Percentiles rank a stretch among this genome's conserved stretches.
Evolutionary conservation across 2,888 invertebrate genomes (phyloP).

Genomic region (Blastobasis adustella): DNA sequence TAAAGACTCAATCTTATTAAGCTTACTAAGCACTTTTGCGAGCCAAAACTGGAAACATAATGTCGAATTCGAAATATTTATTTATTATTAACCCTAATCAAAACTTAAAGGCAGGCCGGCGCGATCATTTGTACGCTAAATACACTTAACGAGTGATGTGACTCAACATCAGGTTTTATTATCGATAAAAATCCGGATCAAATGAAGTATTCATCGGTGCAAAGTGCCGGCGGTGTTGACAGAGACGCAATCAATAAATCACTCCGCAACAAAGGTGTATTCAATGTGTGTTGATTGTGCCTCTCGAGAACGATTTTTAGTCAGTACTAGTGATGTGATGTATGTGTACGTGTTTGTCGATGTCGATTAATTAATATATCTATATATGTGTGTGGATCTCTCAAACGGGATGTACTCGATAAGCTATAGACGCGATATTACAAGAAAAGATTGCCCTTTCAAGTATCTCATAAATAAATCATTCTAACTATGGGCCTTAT

Average conservation of each 20-base stretch:
- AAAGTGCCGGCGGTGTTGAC: constrained; percentile 67
- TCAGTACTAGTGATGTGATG: constrained; percentile 41
- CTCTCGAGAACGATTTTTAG: constrained; percentile 66
- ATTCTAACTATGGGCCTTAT: too few relatives aligned
- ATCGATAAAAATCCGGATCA: constrained; percentile 74
- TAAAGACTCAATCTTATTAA: background rate
- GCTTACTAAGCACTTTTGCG: too few relatives aligned
- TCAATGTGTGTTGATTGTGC: constrained; percentile 75
- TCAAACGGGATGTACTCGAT: too few relatives aligned
- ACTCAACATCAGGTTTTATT: constrained; percentile 61
- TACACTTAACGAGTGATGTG: constrained; percentile 68
- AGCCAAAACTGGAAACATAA: background rate
- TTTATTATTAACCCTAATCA: constrained; percentile 28
- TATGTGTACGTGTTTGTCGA: constrained; percentile 2
- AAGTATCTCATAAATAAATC: too few relatives aligned
- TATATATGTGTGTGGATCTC: too few relatives aligned
- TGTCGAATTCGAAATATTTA: constrained; percentile 8
- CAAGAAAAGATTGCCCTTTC: too few relatives aligned
- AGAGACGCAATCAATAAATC: constrained; percentile 75
- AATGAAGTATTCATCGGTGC: constrained; percentile 71
- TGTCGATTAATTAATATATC: constrained; percentile 23
- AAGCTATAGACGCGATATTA: too few relatives aligned
- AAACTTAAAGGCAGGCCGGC: constrained; percentile 31
- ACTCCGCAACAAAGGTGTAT: constrained; percentile 64
- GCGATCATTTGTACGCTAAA: constrained; percentile 65